These are phyloP conservation scores for Diplosoma virens DNA, from an alignment of 23 tunicate genomes.

Conservation along the genomic window DNA sequence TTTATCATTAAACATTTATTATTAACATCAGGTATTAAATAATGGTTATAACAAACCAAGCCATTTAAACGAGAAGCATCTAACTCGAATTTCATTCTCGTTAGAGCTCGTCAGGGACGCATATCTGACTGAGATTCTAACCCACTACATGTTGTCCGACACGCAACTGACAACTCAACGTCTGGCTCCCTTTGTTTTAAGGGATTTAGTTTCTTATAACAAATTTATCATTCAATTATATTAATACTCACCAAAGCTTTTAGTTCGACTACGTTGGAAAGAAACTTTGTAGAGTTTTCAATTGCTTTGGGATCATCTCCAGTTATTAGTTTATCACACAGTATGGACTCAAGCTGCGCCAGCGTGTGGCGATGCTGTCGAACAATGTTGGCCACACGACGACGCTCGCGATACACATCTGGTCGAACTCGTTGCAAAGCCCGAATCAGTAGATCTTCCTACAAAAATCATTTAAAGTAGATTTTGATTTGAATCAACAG, in stretches of 20 bases:
- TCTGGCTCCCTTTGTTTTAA: too few relatives aligned
- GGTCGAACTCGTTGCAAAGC: conserved; percentile 70
- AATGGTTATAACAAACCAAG: too few relatives aligned
- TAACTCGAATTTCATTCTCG: too few relatives aligned
- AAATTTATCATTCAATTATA: too few relatives aligned
- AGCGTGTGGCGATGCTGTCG: conserved; percentile 81
- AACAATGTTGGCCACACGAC: conserved; percentile 47
- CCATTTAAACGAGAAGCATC: too few relatives aligned
- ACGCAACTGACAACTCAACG: too few relatives aligned
- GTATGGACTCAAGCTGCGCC: conserved; percentile 64
- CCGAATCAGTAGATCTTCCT: conserved; percentile 84
- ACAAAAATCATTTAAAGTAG: background rate
- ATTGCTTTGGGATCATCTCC: conserved; percentile 59
- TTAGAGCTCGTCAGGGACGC: too few relatives aligned
- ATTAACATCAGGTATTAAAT: too few relatives aligned
- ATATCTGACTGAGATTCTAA: too few relatives aligned
- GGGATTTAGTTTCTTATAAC: too few relatives aligned
- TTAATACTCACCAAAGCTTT: conserved; percentile 62
- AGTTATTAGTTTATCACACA: conserved; percentile 52
- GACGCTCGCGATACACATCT: conserved; percentile 68
- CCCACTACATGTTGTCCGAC: too few relatives aligned
- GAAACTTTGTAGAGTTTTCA: conserved; percentile 77
- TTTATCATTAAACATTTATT: too few relatives aligned
- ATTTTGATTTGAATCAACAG: background rate
- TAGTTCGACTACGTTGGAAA: conserved; percentile 64